These are phyloP conservation scores for Silurus lanzhouensis DNA, from an alignment of 2,797 vertebrate species.

Conservation along the genomic window DNA sequence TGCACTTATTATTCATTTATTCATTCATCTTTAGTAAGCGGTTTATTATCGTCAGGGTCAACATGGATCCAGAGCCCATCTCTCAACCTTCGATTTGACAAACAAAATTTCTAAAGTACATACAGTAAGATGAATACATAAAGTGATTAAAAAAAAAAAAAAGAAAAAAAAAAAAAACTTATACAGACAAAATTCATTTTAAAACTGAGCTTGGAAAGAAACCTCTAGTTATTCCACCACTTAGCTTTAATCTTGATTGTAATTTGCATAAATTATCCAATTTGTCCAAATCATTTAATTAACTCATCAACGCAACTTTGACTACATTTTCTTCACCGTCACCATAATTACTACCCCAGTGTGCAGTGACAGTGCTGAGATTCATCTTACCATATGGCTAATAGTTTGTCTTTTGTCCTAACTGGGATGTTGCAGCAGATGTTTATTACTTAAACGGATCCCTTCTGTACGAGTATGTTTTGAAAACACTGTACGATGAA, in stretches of 20 bases:
- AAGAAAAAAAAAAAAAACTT: background rate
- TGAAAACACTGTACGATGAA: constrained; percentile 16
- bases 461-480: constrained; percentile 20
- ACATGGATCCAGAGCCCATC: background rate
- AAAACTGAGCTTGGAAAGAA: constrained; percentile 26
- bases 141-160: too few species aligned
- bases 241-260: constrained; percentile 37
- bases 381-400: constrained; percentile 40
- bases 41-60: background rate
- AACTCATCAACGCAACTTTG: constrained; percentile 53
- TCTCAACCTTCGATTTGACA: background rate
- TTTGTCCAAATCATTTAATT: constrained; percentile 56
- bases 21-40: background rate
- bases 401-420: constrained; percentile 47
- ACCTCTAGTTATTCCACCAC: constrained; percentile 42
- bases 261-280: constrained; percentile 51
- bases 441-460: constrained; percentile 28
- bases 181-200: constrained; percentile 23
- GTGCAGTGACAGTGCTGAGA: constrained; percentile 47
- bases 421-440: constrained; percentile 35
- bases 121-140: too few species aligned
- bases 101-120: background rate
- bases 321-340: constrained; percentile 45
- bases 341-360: constrained; percentile 50
- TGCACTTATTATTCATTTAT: background rate